Percentiles rank a stretch among this genome's conserved stretches.
phyloP scores from a whole-genome alignment of 2,113 vertebrate genomes.

The Sander vitreus region DNA sequence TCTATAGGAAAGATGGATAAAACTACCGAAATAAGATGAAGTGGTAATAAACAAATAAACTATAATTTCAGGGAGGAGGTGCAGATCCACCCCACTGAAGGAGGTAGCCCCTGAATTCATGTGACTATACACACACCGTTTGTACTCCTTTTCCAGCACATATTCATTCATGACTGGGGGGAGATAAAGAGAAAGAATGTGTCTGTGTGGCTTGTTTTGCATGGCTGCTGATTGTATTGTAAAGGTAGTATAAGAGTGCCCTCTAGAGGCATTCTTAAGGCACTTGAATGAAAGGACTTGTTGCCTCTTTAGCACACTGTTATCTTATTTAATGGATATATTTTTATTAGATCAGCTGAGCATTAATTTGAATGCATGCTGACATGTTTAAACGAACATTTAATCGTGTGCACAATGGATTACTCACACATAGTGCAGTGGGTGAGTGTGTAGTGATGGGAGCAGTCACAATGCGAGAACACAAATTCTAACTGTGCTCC shows the following conservation, averaged over 20 bases:
- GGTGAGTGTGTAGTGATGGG: neutral
- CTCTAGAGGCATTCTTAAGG: slow-evolving; percentile 32
- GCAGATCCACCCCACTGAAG: neutral
- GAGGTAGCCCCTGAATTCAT: neutral
- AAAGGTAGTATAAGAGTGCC: slow-evolving; percentile 31
- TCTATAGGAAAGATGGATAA: neutral
- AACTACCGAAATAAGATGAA: neutral
- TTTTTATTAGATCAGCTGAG: slow-evolving; percentile 19
- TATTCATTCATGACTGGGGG: neutral
- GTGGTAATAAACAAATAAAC: neutral
- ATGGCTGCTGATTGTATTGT: slow-evolving; percentile 12
- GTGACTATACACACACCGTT: neutral
- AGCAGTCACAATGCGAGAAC: slow-evolving; percentile 9
- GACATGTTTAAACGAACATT: slow-evolving; percentile 14
- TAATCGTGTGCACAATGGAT: neutral
- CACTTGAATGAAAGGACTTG: slow-evolving; percentile 16
- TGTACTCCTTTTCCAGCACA: neutral
- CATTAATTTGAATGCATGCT: slow-evolving; percentile 45
- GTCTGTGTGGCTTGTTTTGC: slow-evolving; percentile 15
- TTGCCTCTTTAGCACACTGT: slow-evolving; percentile 32
- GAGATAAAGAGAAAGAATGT: neutral
- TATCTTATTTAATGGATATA: slow-evolving; percentile 8
- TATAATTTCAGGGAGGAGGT: neutral
- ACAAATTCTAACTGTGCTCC: slow-evolving; percentile 23
- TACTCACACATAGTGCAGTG: neutral